phyloP scores from a whole-genome alignment of 2,113 vertebrate genomes.

The Sialia sialis region DNA sequence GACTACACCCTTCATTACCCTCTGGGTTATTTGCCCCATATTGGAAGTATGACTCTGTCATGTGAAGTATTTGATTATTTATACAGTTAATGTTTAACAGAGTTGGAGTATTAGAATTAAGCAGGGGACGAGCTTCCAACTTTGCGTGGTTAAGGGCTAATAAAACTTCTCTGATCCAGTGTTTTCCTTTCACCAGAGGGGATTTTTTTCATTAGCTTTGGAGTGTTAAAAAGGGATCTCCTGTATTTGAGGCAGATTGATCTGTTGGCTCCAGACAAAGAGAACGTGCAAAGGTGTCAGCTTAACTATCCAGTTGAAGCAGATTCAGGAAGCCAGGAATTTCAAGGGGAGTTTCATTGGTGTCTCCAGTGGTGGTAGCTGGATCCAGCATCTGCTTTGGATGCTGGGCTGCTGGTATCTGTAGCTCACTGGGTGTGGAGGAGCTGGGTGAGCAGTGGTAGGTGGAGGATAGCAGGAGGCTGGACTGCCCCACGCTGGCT shows the following conservation, averaged over 20 bases:
- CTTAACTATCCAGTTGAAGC: background rate
- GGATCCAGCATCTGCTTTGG: background rate
- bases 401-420: background rate
- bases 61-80: conserved; percentile 65
- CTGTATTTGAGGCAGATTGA: conserved; percentile 35
- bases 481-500: fast-evolving
- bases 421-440: fast-evolving
- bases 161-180: conserved; percentile 41
- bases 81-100: conserved; percentile 65
- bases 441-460: fast-evolving
- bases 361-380: background rate
- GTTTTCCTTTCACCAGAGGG: conserved; percentile 38
- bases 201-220: conserved; percentile 50
- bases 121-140: conserved; percentile 33
- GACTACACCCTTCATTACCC: conserved; percentile 54
- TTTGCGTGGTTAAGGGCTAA: conserved; percentile 44
- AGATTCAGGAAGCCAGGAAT: background rate
- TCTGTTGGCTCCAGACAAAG: conserved; percentile 40
- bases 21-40: conserved; percentile 51
- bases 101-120: conserved; percentile 55
- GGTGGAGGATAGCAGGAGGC: background rate
- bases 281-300: background rate
- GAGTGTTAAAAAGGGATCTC: conserved; percentile 33
- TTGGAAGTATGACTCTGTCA: conserved; percentile 54
- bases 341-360: background rate